Base-by-base conservation (phyloP, 2,797 vertebrate genomes). In the Poecilia gillii region DNA sequence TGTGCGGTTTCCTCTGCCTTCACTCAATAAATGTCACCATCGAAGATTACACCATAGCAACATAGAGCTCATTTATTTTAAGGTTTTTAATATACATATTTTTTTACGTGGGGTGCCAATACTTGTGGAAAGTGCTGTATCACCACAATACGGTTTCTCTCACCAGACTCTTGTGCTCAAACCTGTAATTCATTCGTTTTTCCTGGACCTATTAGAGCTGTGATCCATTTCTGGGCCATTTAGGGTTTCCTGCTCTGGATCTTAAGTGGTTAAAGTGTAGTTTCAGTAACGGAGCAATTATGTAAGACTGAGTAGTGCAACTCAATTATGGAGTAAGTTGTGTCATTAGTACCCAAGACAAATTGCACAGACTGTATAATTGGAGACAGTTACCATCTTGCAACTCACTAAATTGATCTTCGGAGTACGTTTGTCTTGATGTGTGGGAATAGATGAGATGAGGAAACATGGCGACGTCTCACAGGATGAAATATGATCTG, bases 401-500 rank as follows among this genome's bases (percentile, higher is more conserved):
- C 23, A 72, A 20, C 41, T 81, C 59, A 51, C 41, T 74, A 80
- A 43, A 86, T 90, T 33, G 6, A 85, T 75, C 71, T 78, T 71
- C 20, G 8, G 13, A 72, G 39, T 1, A 1, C 81, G 25, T 76
- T 79, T 72, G 68, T 73, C 68, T 88, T 14, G 0, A 59, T 83
- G 31, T 46, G 39, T 41, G 73, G 25, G 12, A 74, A 76, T 66
- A 84, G 84, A 92, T 91, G 80, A 81, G 83, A 92, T 91, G 64
- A 1, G 68, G 36, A 74, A 75, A 76, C 75, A 74, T 74, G 59
- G 31, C 13, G 74, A 81, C 76, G 80, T 53, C 41, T 76, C 25
- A 41, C 47, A 74, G 81, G 83, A 76, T 91, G 86, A 92, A 90
- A 93, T 90, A 91, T 82, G 64, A 57, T 92, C 91, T 81, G 45